phyloP scores from a whole-genome alignment of 1,140 invertebrate genomes.

The Drosophila seguyi region DNA sequence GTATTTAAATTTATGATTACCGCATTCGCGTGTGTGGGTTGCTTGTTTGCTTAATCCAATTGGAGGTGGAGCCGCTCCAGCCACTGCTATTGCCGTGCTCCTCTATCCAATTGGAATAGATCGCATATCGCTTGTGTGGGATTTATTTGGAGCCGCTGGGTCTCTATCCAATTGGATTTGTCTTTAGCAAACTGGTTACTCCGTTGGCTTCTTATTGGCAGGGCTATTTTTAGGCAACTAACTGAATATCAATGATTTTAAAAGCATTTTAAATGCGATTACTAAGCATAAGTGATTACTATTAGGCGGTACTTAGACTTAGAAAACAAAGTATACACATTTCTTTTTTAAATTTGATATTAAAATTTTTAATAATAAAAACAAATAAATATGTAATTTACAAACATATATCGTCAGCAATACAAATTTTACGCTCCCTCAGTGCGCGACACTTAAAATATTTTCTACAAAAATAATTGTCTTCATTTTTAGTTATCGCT shows the following conservation, averaged over 20 bases:
- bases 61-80: slow-evolving; percentile 65
- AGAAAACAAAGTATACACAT: neutral
- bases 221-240: slow-evolving; percentile 16
- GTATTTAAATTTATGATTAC: slow-evolving; percentile 81
- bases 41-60: slow-evolving; percentile 69
- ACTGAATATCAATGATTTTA: neutral
- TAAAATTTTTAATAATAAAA: too few relatives aligned
- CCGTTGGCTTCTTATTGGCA: slow-evolving; percentile 50
- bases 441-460: neutral
- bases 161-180: slow-evolving; percentile 76
- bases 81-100: slow-evolving; percentile 52
- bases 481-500: neutral
- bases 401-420: neutral
- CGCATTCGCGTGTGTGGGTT: slow-evolving; percentile 25
- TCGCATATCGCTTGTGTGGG: slow-evolving; percentile 41
- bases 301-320: neutral
- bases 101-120: slow-evolving; percentile 45
- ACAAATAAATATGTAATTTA: neutral
- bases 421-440: neutral
- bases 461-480: neutral
- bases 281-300: neutral
- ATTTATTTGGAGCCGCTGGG: slow-evolving; percentile 31
- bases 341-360: neutral
- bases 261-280: neutral
- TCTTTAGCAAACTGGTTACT: slow-evolving; percentile 67